Evolutionary conservation across 2,797 vertebrate species (phyloP).

Genomic region (Intellagama lesueurii): DNA sequence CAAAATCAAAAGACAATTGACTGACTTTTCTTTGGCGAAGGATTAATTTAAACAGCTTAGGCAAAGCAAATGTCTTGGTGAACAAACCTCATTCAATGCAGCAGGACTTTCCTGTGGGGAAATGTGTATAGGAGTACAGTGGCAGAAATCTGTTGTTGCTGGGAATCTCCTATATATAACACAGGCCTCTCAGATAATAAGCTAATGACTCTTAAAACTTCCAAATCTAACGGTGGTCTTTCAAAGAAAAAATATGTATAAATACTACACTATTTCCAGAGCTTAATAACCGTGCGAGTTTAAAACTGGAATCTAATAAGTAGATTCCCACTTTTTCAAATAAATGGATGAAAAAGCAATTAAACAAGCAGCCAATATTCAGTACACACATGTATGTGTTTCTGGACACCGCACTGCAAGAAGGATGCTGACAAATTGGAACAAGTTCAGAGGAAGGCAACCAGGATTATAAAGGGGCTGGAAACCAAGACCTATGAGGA

Average conservation of each 20-base stretch:
- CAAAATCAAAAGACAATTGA: constrained; percentile 10
- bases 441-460: too few relatives aligned
- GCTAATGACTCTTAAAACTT: not conserved
- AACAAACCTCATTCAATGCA: not conserved
- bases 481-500: too few relatives aligned
- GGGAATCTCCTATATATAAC: not conserved
- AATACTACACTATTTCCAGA: not conserved
- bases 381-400: too few relatives aligned
- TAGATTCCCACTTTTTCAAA: not conserved
- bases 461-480: too few relatives aligned
- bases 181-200: not conserved
- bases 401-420: too few relatives aligned
- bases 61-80: not conserved
- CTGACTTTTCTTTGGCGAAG: not conserved
- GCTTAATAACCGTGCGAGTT: not conserved
- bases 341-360: not conserved
- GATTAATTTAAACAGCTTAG: not conserved
- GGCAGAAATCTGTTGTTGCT: not conserved
- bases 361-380: not conserved
- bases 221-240: not conserved
- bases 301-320: not conserved
- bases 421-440: too few relatives aligned
- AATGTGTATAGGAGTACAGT: not conserved
- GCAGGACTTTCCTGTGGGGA: not conserved
- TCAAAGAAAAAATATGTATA: not conserved